Evolutionary conservation across 2,888 invertebrate species (phyloP), one percentile per base, ranked within the genome.

Genomic region (Linyphia triangularis): DNA sequence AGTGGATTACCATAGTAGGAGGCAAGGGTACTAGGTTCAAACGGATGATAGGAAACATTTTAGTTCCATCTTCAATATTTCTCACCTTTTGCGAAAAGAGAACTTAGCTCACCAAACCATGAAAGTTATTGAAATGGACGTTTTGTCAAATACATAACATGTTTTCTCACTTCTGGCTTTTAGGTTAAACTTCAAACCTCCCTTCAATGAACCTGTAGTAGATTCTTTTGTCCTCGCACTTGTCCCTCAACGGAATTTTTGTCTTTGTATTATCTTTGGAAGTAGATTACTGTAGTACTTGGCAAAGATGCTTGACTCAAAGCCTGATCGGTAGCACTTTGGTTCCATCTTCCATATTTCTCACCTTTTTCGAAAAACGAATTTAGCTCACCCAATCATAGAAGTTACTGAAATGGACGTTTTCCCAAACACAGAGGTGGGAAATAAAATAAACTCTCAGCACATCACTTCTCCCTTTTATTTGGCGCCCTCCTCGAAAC

Each of bases 321-420:
- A 40, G 22, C 7, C 77, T 59, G 26, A 37, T 24, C 57, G n/a
- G 57, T 10, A 33, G 57, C 63, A 63, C n/a, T 63, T 63, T 63
- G 24, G 59, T 33, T 16, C 43, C 16, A 1, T 16, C 40, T 16
- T n/a, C 26, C 26, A 9, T 24, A 13, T 63, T 63, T 63, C 19
- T n/a, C 28, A 30, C 51, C 33, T 28, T 26, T 30, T 19, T 22
- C 33, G 61, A 24, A 82, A 82, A 82, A 40, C 26, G 70, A 82
- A 70, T 82, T 82, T 70, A 28, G 70, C 40, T 82, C 59, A 59
- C 82, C 59, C 82, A 82, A 70, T 82, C 82, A 70, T 28, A 19
- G 59, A 70, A 82, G 40, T 63, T 57, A 26, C 69, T 40, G 59
- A 59, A 81, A 82, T 61, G 51, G 69, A 69, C 67, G 81, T 24